phyloP scores from a whole-genome alignment of 2,888 invertebrate species.

The Dorcus parallelipipedus region DNA sequence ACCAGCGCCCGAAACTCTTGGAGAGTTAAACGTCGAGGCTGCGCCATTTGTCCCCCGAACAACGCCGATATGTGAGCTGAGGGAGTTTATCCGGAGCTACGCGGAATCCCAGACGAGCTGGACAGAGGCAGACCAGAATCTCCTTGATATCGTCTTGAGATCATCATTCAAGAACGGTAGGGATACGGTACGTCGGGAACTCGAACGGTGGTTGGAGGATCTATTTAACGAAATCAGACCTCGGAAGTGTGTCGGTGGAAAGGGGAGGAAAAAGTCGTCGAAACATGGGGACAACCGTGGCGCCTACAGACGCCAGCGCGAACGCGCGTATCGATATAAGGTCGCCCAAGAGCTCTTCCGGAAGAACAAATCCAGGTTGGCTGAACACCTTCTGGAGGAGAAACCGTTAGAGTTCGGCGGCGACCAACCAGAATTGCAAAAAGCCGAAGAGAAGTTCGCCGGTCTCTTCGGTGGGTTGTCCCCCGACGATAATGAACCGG shows the following conservation, averaged over 20 bases:
- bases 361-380: background rate
- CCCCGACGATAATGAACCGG: slow-evolving; percentile 2
- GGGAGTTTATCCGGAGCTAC: no score
- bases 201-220: background rate
- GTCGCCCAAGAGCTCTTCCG: slow-evolving; percentile 1
- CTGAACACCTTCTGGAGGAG: background rate
- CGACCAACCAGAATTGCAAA: slow-evolving; percentile 1
- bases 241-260: background rate
- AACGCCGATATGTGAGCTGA: no score
- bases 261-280: background rate
- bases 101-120: no score
- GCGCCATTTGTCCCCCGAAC: no score
- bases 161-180: slow-evolving; percentile 2
- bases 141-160: background rate
- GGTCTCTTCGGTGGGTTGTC: slow-evolving; percentile 7
- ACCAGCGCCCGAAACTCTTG: no score
- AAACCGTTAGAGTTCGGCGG: background rate
- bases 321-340: slow-evolving; percentile 1
- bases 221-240: background rate
- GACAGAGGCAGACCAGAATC: background rate
- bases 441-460: background rate
- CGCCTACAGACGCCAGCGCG: no score
- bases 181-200: background rate
- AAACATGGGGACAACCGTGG: no score
- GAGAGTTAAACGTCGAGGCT: no score